Evolutionary conservation across 92 coral and sea anemone species (phyloP).

Genomic region (Epizoanthus stellaris): DNA sequence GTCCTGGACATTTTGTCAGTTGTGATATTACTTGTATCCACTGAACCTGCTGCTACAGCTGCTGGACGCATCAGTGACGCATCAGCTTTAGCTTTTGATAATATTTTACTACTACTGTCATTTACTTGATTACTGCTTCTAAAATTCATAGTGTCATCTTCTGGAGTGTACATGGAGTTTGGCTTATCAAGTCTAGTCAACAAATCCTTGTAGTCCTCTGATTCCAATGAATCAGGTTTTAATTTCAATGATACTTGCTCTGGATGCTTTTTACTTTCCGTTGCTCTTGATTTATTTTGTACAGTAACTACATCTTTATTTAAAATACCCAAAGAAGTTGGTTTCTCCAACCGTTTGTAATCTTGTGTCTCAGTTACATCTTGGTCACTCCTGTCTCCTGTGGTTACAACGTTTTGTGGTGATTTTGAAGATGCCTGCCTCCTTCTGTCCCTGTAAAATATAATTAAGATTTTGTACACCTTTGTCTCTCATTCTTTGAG

Average conservation of each 20-base stretch:
- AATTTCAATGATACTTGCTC: not conserved
- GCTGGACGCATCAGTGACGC: not conserved
- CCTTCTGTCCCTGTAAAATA: constrained; percentile 22
- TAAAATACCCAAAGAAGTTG: constrained; percentile 21
- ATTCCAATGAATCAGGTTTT: not conserved
- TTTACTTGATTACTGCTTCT: no score
- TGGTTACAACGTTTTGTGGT: constrained; percentile 25
- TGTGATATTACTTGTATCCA: not conserved
- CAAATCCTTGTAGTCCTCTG: not conserved
- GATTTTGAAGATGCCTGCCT: constrained; percentile 45
- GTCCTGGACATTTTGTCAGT: constrained; percentile 12
- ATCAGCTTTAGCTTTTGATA: not conserved
- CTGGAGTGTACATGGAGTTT: not conserved
- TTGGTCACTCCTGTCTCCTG: constrained; percentile 1
- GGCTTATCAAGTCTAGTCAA: not conserved
- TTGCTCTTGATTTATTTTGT: constrained; percentile 5
- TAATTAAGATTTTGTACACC: not conserved
- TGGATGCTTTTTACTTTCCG: not conserved
- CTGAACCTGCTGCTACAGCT: no score
- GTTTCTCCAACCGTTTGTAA: constrained; percentile 69
- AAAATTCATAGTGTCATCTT: not conserved
- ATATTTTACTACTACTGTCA: not conserved
- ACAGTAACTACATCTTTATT: not conserved
- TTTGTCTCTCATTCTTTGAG: no score
- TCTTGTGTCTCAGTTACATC: constrained; percentile 50